phyloP scores from a whole-genome alignment of 2,888 invertebrate species.

The Agrotis puta region DNA sequence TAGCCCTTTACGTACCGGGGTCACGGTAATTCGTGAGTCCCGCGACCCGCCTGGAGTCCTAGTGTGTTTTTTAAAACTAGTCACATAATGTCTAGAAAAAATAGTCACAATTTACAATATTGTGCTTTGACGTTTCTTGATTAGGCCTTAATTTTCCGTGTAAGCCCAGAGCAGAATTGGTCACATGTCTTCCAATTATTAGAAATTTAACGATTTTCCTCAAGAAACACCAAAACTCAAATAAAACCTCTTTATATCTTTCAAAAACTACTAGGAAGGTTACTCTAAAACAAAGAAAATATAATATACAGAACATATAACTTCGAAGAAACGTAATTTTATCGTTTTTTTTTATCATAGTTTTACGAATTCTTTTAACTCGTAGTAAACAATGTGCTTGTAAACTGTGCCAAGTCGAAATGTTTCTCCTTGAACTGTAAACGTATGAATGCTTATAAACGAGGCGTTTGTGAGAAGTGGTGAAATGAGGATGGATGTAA shows the following conservation, averaged over 20 bases:
- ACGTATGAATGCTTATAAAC: slow-evolving; percentile 27
- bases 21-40: too few relatives aligned
- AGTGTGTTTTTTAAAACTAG: too few relatives aligned
- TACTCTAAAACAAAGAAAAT: slow-evolving; percentile 16
- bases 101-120: too few relatives aligned
- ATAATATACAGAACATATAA: slow-evolving; percentile 1
- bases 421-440: slow-evolving; percentile 42
- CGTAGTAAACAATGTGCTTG: slow-evolving; percentile 51
- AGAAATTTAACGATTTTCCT: too few relatives aligned
- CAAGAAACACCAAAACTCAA: background rate
- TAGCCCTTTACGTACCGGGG: too few relatives aligned
- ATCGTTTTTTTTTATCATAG: slow-evolving; percentile 38
- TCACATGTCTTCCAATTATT: too few relatives aligned
- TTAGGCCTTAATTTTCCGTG: too few relatives aligned
- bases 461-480: slow-evolving; percentile 4
- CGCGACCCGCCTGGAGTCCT: too few relatives aligned
- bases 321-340: slow-evolving; percentile 28
- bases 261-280: slow-evolving; percentile 10
- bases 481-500: background rate
- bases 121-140: too few relatives aligned
- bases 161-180: too few relatives aligned
- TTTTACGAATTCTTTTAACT: slow-evolving; percentile 33
- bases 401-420: slow-evolving; percentile 37
- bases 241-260: background rate
- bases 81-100: too few relatives aligned